These are phyloP conservation scores for Myiothlypis chrysogaster DNA, from an alignment of 2,797 vertebrate genomes.

Conservation along the genomic window DNA sequence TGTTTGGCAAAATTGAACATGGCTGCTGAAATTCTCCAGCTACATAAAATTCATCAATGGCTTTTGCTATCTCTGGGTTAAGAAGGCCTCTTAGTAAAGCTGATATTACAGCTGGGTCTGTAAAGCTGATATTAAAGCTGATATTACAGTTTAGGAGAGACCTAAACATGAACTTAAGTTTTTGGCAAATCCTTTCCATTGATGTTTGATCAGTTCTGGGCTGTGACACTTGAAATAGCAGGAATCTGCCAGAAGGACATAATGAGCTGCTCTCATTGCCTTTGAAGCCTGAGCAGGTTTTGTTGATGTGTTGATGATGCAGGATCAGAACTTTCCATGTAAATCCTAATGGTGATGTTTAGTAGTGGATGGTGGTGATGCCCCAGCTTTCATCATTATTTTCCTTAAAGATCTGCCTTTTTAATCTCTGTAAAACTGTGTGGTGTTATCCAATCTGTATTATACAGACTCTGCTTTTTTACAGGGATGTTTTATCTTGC, in stretches of 20 bases:
- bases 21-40: background rate
- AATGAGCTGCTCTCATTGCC: background rate
- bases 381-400: background rate
- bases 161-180: background rate
- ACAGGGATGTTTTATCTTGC: background rate
- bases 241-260: background rate
- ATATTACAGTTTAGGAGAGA: background rate
- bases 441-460: background rate
- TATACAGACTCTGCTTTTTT: background rate
- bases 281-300: background rate
- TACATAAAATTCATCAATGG: background rate
- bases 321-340: background rate
- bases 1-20: background rate
- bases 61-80: background rate
- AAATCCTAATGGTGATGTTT: background rate
- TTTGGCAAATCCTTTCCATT: background rate
- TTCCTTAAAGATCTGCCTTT: background rate
- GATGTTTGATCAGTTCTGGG: background rate
- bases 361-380: background rate
- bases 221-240: background rate
- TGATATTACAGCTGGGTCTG: background rate
- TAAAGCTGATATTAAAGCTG: background rate
- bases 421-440: background rate
- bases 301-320: background rate
- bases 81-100: background rate